These are phyloP conservation scores for Aplysina aerophoba DNA, from an alignment of 37 sponge, comb jelly and placozoan genomes.

Conservation along the genomic window DNA sequence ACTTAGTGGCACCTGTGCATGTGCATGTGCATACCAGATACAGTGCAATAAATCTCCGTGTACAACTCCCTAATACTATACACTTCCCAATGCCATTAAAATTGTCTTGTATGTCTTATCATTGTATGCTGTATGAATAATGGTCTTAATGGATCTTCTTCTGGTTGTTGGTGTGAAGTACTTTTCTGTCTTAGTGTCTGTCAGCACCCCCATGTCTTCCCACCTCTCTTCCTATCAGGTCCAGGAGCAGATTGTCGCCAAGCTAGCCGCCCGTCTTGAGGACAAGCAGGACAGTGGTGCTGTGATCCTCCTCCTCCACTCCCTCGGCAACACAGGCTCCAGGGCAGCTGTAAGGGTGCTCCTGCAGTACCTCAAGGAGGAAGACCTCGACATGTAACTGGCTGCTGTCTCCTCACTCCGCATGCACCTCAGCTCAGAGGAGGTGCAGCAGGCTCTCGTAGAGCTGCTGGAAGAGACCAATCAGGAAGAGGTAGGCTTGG, in stretches of 20 bases:
- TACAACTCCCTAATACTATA: too few species aligned
- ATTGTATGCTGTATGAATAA: too few species aligned
- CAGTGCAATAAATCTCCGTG: too few species aligned
- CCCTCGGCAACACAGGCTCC: slow-evolving; percentile 64
- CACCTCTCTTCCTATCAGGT: too few species aligned
- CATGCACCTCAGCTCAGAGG: slow-evolving; percentile 5
- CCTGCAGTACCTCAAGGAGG: slow-evolving; percentile 30
- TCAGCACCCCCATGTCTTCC: too few species aligned
- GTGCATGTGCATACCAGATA: too few species aligned
- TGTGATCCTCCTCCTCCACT: slow-evolving; percentile 31
- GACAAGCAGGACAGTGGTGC: neutral
- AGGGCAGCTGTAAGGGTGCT: slow-evolving; percentile 7
- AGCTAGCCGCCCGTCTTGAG: slow-evolving; percentile 23
- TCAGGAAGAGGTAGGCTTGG: slow-evolving; percentile 6
- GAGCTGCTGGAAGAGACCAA: neutral
- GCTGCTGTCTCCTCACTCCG: slow-evolving; percentile 40
- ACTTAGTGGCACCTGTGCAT: too few species aligned
- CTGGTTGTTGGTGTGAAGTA: too few species aligned
- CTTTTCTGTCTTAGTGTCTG: too few species aligned
- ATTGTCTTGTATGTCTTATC: too few species aligned
- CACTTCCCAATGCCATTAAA: too few species aligned
- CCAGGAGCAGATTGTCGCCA: slow-evolving; percentile 7
- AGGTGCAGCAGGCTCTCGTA: slow-evolving; percentile 31
- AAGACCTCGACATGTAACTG: slow-evolving; percentile 43
- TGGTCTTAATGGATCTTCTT: too few species aligned